Base-by-base conservation (phyloP, 1,140 invertebrate genomes). In the Drosophila triauraria region DNA sequence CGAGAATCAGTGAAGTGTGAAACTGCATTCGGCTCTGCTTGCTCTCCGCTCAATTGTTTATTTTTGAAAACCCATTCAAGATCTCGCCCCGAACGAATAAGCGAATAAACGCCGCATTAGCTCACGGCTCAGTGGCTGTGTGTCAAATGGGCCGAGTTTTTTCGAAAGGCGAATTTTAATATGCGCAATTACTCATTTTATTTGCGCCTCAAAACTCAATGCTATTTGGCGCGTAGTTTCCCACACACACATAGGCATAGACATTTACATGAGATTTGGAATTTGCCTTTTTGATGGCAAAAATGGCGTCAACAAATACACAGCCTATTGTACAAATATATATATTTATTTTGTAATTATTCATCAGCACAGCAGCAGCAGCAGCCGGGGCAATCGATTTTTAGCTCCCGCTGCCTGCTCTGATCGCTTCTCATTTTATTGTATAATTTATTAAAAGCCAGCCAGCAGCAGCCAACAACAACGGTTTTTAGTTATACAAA, bases 371-470 rank as follows among this genome's bases (percentile, higher is more conserved):
- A 79, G 44, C 50, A 79, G 64, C 69, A 51, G 44, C 65, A 65
- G 56, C 56, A 51, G 47, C 64, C 60, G 51, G 43, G 48, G 57
- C 77, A 71, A 83, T 83, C 80, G 78, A 84, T 83, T 80, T 80
- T 81, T 72, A 68, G 78, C 78, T 65, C 48, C 68, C 63, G 61
- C 71, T n/a, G 50, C 46, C 71, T 20, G 51, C 53, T 25, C 30
- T 69, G 74, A 69, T 71, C 71, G 82, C 78, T 85, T 86, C 72
- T 84, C 82, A 78, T 84, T 80, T 88, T 83, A 88, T 87, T 87
- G 63, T 80, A 80, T 90, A 88, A 90, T 88, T 88, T 90, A 88
- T 88, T 88, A 88, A 88, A 90, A 85, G 79, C 62, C 80, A 75
- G 56, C 43, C 27, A 30, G 27, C 27, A 76, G 69, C 76, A 23